Evolutionary conservation across 2,113 vertebrate genomes (phyloP).

Genomic region (Stigmatopora nigra): DNA sequence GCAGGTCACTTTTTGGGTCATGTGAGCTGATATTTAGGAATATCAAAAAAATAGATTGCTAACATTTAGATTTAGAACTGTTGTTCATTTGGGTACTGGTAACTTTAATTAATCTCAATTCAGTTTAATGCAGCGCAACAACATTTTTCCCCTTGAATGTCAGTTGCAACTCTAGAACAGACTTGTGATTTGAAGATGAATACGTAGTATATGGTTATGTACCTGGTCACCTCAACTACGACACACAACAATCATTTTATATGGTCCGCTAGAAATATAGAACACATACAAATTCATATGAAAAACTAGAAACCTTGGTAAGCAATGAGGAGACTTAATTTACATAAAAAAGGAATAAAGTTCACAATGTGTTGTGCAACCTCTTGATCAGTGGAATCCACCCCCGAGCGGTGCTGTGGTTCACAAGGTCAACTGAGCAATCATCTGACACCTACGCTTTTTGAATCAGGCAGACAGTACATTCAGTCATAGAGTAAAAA

Average conservation of each 20-base stretch:
- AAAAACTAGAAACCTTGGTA: constrained; percentile 20
- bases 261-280: constrained; percentile 10
- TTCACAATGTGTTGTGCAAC: constrained; percentile 23
- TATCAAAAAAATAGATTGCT: not conserved
- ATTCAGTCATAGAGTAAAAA: not conserved
- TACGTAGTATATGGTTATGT: no score
- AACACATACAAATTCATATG: constrained; percentile 17
- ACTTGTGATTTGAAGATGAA: no score
- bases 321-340: not conserved
- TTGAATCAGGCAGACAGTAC: constrained; percentile 7
- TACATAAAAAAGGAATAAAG: not conserved
- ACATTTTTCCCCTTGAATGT: no score
- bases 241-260: no score
- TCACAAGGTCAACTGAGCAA: constrained; percentile 45
- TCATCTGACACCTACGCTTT: constrained; percentile 26
- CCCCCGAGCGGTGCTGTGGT: constrained; percentile 23
- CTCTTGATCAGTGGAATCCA: constrained; percentile 50
- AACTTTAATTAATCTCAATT: no score
- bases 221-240: no score
- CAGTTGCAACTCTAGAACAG: no score
- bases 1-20: no score
- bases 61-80: no score
- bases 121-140: no score
- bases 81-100: no score
- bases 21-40: not conserved